These are phyloP conservation scores for Crotalus viridis DNA, from an alignment of 2,113 vertebrate genomes.

Conservation along the genomic window DNA sequence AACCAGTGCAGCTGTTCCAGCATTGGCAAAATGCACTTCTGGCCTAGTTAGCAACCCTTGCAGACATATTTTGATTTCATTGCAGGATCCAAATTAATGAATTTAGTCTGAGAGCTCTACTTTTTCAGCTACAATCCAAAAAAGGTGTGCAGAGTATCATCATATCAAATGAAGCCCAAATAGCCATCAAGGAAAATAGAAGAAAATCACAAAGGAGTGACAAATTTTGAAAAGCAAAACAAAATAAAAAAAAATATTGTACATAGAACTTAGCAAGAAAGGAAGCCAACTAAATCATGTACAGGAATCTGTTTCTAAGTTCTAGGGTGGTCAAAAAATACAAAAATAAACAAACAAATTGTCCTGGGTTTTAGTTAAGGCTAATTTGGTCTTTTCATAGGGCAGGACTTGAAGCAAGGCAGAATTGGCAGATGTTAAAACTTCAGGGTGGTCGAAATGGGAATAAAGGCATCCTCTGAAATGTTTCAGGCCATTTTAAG, in stretches of 20 bases:
- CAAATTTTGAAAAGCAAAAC: neutral
- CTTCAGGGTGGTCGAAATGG: neutral
- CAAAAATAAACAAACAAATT: neutral
- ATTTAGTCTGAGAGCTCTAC: neutral
- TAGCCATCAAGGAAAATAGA: neutral
- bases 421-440: neutral
- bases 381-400: neutral
- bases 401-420: neutral
- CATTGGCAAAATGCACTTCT: neutral
- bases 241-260: neutral
- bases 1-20: neutral
- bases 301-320: neutral
- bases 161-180: neutral
- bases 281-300: neutral
- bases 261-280: neutral
- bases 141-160: neutral
- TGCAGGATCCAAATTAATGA: neutral
- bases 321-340: neutral
- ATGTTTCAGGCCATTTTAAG: neutral
- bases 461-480: neutral
- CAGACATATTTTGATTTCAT: neutral
- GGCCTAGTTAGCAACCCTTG: neutral
- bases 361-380: neutral
- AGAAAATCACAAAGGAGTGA: neutral
- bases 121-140: neutral